Evolutionary conservation across 2,888 invertebrate genomes (phyloP).

Genomic region (Erebia epiphron): DNA sequence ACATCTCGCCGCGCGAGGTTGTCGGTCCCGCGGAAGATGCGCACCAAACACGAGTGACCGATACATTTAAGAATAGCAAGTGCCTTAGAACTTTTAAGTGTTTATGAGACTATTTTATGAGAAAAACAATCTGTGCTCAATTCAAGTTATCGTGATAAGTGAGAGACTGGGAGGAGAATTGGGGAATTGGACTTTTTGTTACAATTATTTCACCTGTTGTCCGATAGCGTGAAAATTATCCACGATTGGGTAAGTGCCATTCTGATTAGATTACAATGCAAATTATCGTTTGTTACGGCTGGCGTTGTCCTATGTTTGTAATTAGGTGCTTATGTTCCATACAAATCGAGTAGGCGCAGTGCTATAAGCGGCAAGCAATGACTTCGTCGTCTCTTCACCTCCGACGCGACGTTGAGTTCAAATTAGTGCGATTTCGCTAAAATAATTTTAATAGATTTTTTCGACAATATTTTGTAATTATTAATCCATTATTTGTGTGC

Average conservation of each 20-base stretch:
- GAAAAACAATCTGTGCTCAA: conserved; percentile 64
- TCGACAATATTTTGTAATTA: not conserved
- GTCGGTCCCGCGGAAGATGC: conserved; percentile 69
- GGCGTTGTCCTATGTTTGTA: conserved; percentile 60
- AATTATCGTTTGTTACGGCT: conserved; percentile 67
- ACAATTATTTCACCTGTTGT: conserved; percentile 57
- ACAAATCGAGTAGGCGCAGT: conserved; percentile 46
- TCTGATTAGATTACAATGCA: conserved; percentile 80
- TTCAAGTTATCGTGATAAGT: conserved; percentile 63
- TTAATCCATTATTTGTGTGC: not conserved
- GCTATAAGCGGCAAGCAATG: conserved; percentile 39
- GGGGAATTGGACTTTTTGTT: conserved; percentile 64
- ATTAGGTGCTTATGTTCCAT: conserved; percentile 43
- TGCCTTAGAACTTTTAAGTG: conserved; percentile 64
- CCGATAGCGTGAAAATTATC: conserved; percentile 78
- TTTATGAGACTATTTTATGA: conserved; percentile 52
- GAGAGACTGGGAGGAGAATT: conserved; percentile 62
- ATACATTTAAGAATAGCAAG: conserved; percentile 53
- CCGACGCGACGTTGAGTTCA: conserved; percentile 20
- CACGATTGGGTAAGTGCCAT: conserved; percentile 80
- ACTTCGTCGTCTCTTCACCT: conserved; percentile 40
- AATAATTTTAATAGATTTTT: conserved; percentile 5
- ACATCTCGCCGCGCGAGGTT: conserved; percentile 79
- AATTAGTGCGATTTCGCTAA: conserved; percentile 12
- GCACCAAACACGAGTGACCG: conserved; percentile 57